Evolutionary conservation across 2,888 invertebrate species (phyloP).

Genomic region (Dioctria rufipes): DNA sequence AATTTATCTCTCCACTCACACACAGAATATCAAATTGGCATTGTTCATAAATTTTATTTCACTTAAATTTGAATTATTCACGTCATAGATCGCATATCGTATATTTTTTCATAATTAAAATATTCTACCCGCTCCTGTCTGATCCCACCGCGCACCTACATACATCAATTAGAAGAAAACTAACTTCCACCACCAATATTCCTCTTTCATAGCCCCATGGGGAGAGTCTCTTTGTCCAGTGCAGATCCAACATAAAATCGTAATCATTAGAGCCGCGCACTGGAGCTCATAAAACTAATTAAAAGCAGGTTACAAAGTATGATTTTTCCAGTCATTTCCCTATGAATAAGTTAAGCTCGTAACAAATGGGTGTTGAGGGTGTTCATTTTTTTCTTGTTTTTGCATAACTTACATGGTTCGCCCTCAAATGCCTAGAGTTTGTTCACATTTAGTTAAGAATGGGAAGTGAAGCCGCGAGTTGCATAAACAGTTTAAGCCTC

Average conservation of each 20-base stretch:
- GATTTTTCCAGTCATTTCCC: constrained; percentile 55
- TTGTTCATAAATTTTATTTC: constrained; percentile 38
- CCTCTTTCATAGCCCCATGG: constrained; percentile 7
- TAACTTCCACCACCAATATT: background rate
- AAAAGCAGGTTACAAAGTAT: constrained; percentile 53
- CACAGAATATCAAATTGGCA: constrained; percentile 29
- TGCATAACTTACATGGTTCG: constrained; percentile 39
- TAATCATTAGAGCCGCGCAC: constrained; percentile 16
- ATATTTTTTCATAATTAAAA: background rate
- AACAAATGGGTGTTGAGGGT: constrained; percentile 39
- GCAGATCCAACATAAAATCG: background rate
- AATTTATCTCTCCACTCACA: background rate
- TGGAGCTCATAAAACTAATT: constrained; percentile 41
- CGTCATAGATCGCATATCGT: constrained; percentile 33
- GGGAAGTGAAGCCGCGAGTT: background rate
- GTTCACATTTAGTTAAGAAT: constrained; percentile 29
- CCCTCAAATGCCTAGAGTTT: constrained; percentile 18
- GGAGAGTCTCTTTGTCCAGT: background rate
- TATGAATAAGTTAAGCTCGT: constrained; percentile 9
- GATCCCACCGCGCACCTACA: background rate
- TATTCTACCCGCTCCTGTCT: background rate
- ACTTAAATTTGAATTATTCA: constrained; percentile 19
- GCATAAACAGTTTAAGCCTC: constrained; percentile 37
- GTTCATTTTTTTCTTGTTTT: constrained; percentile 30
- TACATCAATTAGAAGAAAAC: too few relatives aligned